Base-by-base conservation (phyloP, 1,140 invertebrate genomes). In the Muscidifurax raptorellus region DNA sequence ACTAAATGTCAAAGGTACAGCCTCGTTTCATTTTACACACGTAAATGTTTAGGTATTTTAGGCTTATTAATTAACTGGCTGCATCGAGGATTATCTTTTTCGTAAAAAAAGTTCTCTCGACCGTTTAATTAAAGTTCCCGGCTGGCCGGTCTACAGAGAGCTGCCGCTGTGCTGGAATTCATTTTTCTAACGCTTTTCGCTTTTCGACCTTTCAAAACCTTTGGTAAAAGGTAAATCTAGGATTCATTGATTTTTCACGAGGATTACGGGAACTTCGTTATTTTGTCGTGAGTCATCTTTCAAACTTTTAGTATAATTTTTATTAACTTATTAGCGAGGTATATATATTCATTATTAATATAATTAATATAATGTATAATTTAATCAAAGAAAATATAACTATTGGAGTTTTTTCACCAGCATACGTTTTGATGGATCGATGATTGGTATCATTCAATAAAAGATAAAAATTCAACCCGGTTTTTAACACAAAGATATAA, bases 61-160 rank as follows among this genome's bases (percentile, higher is more conserved):
- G 32, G 0, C 30, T 18, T 40, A 36, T 40, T 74, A 30, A 74
- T 74, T 74, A 74, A n/a, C 71, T 36, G 32, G 2, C 32, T 36
- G 30, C 32, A 74, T 40, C 30, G 28, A 5, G 32, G 32, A 74
- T 74, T 74, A 36, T 0, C 18, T 22, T 74, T 74, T 59, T 40
- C 30, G 36, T 74, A 40, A 36, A 74, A 74, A 74, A 74, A 40
- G 32, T 22, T 18, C 10, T n/a, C 66, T 28, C 30, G 6, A 74
- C 71, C 40, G 71, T 74, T 74, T 74, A 74, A 74, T 74, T 74
- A 74, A 74, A 74, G 71, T 74, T 36, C 18, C 66, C 30, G 6
- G 32, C 0, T 32, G 18, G 15, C 32, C 30, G 30, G 28, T 28
- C 2, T 10, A 36, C 4, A 40, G 71, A 59, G 52, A 22, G 71